Conservation (phyloP, 2,888 invertebrate species). For the Baronia brevicornis region DNA sequence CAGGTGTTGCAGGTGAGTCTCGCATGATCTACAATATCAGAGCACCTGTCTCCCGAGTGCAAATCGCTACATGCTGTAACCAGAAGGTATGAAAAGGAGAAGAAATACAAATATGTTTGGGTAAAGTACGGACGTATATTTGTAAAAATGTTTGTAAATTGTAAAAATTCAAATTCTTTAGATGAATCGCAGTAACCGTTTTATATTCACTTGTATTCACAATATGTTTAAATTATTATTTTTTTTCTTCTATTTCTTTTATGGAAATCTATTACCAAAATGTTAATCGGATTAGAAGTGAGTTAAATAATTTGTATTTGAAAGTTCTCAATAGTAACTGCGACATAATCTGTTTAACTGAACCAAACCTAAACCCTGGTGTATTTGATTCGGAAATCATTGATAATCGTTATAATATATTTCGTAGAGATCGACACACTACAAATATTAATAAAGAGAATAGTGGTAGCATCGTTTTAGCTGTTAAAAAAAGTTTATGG, state of each 20-base stretch:
- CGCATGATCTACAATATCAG: too few species aligned
- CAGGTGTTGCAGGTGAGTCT: too few species aligned
- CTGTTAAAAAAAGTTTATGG: slow-evolving; percentile 8
- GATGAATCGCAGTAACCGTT: slow-evolving; percentile 2
- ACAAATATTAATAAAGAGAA: slow-evolving; percentile 5
- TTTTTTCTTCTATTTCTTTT: too few species aligned
- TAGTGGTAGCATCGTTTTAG: slow-evolving; percentile 7
- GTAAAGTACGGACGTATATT: slow-evolving; percentile 9
- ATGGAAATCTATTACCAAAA: slow-evolving; percentile 13
- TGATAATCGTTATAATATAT: slow-evolving; percentile 7
- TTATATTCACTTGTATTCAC: background rate
- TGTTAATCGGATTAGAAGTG: slow-evolving; percentile 10
- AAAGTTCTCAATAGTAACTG: slow-evolving; percentile 5
- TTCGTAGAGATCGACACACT: slow-evolving; percentile 6
- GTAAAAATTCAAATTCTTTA: slow-evolving; percentile 6
- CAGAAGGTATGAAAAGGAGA: slow-evolving; percentile 10
- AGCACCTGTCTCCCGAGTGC: slow-evolving; percentile 5
- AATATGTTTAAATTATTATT: too few species aligned
- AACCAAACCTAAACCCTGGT: slow-evolving; percentile 4
- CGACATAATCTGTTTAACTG: slow-evolving; percentile 11
- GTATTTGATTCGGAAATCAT: slow-evolving; percentile 7
- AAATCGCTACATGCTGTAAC: slow-evolving; percentile 7
- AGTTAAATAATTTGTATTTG: slow-evolving; percentile 5
- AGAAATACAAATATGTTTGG: slow-evolving; percentile 11
- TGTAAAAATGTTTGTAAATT: too few species aligned